Evolutionary conservation across 2,797 vertebrate genomes (phyloP).

Genomic region (Etheostoma perlongum): DNA sequence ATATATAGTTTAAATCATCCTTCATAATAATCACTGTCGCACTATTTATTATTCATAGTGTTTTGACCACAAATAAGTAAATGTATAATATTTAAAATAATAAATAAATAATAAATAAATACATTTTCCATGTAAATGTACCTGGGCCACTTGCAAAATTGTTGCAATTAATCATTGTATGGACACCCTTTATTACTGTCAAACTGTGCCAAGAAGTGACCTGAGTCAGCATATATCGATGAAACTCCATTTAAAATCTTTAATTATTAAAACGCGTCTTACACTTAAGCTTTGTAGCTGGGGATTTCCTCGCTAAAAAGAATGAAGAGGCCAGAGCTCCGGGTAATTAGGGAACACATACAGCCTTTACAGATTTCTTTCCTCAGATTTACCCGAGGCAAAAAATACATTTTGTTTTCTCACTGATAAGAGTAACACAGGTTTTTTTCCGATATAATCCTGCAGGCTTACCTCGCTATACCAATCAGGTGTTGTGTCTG

Average conservation of each 20-base stretch:
- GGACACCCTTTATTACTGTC: slow-evolving; percentile 71
- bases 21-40: slow-evolving; percentile 29
- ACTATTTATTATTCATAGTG: slow-evolving; percentile 70
- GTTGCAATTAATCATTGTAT: slow-evolving; percentile 77
- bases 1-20: neutral
- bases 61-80: slow-evolving; percentile 57
- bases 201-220: slow-evolving; percentile 54
- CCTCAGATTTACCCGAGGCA: slow-evolving; percentile 29
- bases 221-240: slow-evolving; percentile 66
- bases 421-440: slow-evolving; percentile 49
- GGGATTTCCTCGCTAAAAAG: slow-evolving; percentile 54
- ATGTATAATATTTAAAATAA: too few relatives aligned
- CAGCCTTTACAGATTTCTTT: slow-evolving; percentile 27
- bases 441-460: slow-evolving; percentile 60
- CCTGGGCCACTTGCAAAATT: slow-evolving; percentile 56
- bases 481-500: slow-evolving; percentile 51
- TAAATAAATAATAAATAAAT: too few relatives aligned
- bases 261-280: slow-evolving; percentile 72
- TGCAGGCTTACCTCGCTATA: slow-evolving; percentile 40
- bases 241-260: slow-evolving; percentile 72
- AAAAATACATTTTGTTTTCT: slow-evolving; percentile 42
- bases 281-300: slow-evolving; percentile 36
- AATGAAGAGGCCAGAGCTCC: slow-evolving; percentile 36
- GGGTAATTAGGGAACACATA: slow-evolving; percentile 44
- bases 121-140: slow-evolving; percentile 47